Evolutionary conservation across 1,140 invertebrate species (phyloP).

Genomic region (Temnothorax nylanderi): DNA sequence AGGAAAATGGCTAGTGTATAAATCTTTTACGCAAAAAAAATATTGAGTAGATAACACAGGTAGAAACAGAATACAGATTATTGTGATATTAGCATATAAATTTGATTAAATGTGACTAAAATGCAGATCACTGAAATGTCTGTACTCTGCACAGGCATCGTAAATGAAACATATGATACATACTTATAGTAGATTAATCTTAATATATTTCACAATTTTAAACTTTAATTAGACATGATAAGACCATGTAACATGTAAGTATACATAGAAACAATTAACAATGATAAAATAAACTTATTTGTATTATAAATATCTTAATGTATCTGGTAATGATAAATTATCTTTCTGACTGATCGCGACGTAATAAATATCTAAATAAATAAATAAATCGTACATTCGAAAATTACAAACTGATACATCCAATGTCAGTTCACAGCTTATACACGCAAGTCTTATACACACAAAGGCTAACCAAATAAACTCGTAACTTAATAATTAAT

Average conservation of each 20-base stretch:
- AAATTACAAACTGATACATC: slow-evolving; percentile 72
- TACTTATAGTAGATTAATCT: slow-evolving; percentile 71
- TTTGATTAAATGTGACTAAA: background rate
- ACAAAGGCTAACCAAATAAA: slow-evolving; percentile 8
- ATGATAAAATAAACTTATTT: slow-evolving; percentile 79
- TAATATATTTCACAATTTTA: slow-evolving; percentile 77
- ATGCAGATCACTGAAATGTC: background rate
- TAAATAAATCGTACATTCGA: slow-evolving; percentile 75
- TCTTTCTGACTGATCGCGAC: slow-evolving; percentile 70
- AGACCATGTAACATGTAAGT: slow-evolving; percentile 80
- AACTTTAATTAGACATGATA: slow-evolving; percentile 81
- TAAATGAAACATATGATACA: background rate
- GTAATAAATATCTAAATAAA: slow-evolving; percentile 70
- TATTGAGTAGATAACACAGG: background rate
- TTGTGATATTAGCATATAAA: background rate
- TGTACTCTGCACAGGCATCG: background rate
- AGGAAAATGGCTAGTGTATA: background rate
- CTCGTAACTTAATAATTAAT: background rate
- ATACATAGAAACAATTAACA: slow-evolving; percentile 82
- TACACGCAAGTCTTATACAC: slow-evolving; percentile 11
- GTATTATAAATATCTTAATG: slow-evolving; percentile 72
- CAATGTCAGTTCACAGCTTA: slow-evolving; percentile 52
- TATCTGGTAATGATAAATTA: slow-evolving; percentile 68
- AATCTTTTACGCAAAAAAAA: background rate
- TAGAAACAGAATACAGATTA: background rate